phyloP scores from a whole-genome alignment of 23 tunicate species.

The Oikopleura albicans region DNA sequence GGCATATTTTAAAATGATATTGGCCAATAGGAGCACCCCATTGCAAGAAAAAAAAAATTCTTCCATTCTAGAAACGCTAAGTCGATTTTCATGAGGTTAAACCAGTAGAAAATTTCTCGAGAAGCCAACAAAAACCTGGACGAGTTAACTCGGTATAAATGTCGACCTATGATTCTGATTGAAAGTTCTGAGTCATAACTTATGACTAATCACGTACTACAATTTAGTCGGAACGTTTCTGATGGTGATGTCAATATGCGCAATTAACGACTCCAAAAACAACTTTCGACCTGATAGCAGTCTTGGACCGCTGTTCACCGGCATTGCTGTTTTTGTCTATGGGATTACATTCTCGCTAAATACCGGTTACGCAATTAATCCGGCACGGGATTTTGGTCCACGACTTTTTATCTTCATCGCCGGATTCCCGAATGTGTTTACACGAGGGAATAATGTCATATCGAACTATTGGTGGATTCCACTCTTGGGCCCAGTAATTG shows the following conservation, averaged over 20 bases:
- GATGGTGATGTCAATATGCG: neutral
- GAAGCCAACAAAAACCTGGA: too few relatives aligned
- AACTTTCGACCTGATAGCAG: neutral
- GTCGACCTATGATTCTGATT: too few relatives aligned
- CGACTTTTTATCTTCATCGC: neutral
- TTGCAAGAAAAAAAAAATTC: too few relatives aligned
- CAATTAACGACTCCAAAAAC: neutral
- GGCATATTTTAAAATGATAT: too few relatives aligned
- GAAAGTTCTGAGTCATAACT: too few relatives aligned
- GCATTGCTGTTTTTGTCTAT: neutral
- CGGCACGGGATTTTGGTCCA: neutral
- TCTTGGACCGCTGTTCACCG: neutral
- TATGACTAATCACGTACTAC: too few relatives aligned
- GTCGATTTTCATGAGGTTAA: too few relatives aligned
- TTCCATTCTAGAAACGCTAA: too few relatives aligned
- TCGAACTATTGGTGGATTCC: neutral
- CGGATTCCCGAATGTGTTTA: neutral
- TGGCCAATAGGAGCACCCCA: too few relatives aligned
- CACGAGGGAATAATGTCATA: neutral
- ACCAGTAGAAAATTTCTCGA: too few relatives aligned
- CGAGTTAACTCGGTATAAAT: too few relatives aligned
- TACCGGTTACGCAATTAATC: neutral
- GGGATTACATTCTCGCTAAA: neutral
- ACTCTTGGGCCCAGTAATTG: neutral
- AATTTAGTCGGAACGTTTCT: neutral